Conservation (phyloP, 2,888 invertebrate species). For the Pasiphila rectangulata region DNA sequence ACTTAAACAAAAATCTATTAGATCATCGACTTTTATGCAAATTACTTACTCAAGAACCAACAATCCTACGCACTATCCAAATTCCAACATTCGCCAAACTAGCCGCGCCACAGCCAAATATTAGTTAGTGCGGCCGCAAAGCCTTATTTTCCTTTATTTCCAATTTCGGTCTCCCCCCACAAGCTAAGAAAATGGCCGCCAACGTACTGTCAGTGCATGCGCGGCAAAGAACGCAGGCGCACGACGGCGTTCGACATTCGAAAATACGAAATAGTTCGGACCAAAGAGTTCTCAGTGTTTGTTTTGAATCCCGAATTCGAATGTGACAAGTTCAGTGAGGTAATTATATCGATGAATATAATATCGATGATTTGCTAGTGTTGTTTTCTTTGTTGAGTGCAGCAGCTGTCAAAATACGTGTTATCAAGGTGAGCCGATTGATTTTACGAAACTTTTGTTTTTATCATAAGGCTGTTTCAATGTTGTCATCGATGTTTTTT, state of each 20-base stretch:
- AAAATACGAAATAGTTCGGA: conserved; percentile 39
- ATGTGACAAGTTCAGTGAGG: conserved; percentile 30
- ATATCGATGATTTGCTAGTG: conserved; percentile 21
- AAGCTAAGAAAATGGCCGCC: conserved; percentile 65
- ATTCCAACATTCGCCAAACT: conserved; percentile 20
- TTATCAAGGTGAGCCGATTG: conserved; percentile 65
- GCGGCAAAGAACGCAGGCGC: conserved; percentile 63
- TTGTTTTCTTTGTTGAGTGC: conserved; percentile 58
- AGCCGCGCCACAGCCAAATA: conserved; percentile 7
- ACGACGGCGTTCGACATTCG: conserved; percentile 41
- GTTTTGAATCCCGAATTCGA: conserved; percentile 21
- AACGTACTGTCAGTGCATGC: conserved; percentile 59
- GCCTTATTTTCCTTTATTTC: conserved; percentile 66
- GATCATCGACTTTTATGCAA: neutral
- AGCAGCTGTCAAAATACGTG: conserved; percentile 69
- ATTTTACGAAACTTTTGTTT: conserved; percentile 44
- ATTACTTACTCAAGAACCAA: conserved; percentile 7
- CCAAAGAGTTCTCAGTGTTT: conserved; percentile 27
- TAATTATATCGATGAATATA: conserved; percentile 14
- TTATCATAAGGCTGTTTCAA: conserved; percentile 6
- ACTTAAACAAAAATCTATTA: too few relatives aligned
- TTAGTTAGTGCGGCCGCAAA: conserved; percentile 34
- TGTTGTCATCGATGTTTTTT: conserved; percentile 32
- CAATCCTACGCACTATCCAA: conserved; percentile 23
- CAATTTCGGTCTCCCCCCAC: conserved; percentile 67